Base-by-base conservation (phyloP, 2,113 vertebrate genomes). In the Tyrannus savana region DNA sequence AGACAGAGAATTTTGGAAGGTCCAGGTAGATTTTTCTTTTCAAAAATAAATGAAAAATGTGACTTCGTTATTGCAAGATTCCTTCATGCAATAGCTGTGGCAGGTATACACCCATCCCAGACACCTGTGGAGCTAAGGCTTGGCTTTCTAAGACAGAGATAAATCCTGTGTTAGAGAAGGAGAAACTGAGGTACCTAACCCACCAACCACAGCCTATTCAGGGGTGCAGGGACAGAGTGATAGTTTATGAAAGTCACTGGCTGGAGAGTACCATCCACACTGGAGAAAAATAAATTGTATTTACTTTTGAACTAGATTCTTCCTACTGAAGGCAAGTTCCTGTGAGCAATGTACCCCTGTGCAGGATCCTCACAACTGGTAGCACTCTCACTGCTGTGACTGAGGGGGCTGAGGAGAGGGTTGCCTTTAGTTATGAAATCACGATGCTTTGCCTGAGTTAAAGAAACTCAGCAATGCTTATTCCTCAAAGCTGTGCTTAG, bases 1-100 rank as follows among this genome's bases (percentile, higher is more conserved):
- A 98, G 83, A 99, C 95, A 84, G 98, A 98, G 89, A 99, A 97
- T 95, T 98, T 98, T 79, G 99, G 99, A 81, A 99, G 33, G 53
- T 31, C 81, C 30, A 99, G 8, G 2, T 64, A 4, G 75, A 94
- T 93, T 6, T 5, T 2, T 12, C 99, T 99, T 68, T 77, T 76
- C 6, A 50, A 39, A 67, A 71, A 84, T 4, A 42, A 80, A 52
- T 3, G 30, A 74, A 78, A 88, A 87, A 31, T 3, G 1, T 31
- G 11, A 42, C 3, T 80, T 58, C 42, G 28, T 50, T 93, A 58
- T 31, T 85, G 10, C 21, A 68, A 76, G 12, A 41, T 79, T 7
- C 12, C 10, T 85, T 2, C 2, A 46, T 71, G 9, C 14, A 85
- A 2, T 28, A 76, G 41, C 30, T 90, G 24, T 49, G 56, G 28